These are phyloP conservation scores for Melopsittacus undulatus DNA, from an alignment of 2,797 vertebrate genomes.

Conservation along the genomic window DNA sequence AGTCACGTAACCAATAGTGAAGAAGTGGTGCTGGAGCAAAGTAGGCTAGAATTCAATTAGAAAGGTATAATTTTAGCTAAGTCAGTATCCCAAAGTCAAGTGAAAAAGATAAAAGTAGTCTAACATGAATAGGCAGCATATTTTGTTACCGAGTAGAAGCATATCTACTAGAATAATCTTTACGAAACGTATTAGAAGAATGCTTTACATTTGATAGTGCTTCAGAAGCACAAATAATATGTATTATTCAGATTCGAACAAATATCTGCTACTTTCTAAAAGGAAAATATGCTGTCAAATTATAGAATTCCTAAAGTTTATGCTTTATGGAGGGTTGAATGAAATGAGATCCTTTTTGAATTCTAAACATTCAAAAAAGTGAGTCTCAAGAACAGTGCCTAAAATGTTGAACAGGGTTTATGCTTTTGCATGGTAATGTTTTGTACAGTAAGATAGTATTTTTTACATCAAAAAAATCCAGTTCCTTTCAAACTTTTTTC, in stretches of 20 bases:
- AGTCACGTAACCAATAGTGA: neutral
- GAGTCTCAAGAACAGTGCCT: neutral
- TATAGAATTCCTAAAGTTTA: neutral
- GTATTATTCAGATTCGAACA: neutral
- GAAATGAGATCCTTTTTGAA: neutral
- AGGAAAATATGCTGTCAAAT: neutral
- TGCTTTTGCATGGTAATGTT: neutral
- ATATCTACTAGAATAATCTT: neutral
- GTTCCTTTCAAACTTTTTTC: neutral
- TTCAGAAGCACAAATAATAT: neutral
- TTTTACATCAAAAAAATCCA: neutral
- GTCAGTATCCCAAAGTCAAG: neutral
- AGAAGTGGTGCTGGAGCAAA: neutral
- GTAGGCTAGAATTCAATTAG: neutral
- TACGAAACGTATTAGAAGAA: neutral
- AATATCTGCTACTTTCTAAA: neutral
- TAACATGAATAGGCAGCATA: neutral
- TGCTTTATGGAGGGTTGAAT: neutral
- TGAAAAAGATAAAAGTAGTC: neutral
- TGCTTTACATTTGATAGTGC: neutral
- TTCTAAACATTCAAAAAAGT: neutral
- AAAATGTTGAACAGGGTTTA: neutral
- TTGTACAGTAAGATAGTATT: neutral
- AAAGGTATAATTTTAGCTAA: neutral
- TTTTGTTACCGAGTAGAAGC: neutral